Percentiles rank a stretch among this genome's conserved stretches.
phyloP scores from a whole-genome alignment of 2,797 vertebrate genomes.

The Microctenopoma lineatum region DNA sequence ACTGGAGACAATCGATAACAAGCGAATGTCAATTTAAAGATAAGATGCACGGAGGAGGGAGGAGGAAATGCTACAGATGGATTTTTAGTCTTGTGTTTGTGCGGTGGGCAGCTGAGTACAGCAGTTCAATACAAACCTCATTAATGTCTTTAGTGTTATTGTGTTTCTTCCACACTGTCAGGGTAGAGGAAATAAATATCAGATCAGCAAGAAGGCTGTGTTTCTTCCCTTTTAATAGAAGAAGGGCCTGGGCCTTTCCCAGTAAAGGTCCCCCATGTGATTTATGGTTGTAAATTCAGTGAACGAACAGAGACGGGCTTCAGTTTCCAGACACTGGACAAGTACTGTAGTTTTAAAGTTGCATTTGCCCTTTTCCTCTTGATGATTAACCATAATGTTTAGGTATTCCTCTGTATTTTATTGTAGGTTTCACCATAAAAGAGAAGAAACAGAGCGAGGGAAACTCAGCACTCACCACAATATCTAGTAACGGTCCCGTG shows the following conservation, averaged over 20 bases:
- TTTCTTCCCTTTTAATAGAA: slow-evolving; percentile 27
- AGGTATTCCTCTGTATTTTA: slow-evolving; percentile 18
- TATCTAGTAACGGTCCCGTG: slow-evolving; percentile 1
- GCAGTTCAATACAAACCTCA: slow-evolving; percentile 66
- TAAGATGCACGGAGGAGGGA: slow-evolving; percentile 14
- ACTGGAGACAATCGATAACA: slow-evolving; percentile 42
- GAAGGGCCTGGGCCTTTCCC: slow-evolving; percentile 7
- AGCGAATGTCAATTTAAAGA: slow-evolving; percentile 45
- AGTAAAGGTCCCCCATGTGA: slow-evolving; percentile 9
- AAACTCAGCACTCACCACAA: slow-evolving; percentile 20
- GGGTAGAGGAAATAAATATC: slow-evolving; percentile 31
- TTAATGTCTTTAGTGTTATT: slow-evolving; percentile 65
- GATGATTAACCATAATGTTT: slow-evolving; percentile 12
- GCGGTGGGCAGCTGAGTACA: slow-evolving; percentile 3
- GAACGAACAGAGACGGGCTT: slow-evolving; percentile 11
- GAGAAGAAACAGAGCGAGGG: slow-evolving; percentile 30
- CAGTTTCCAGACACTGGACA: background rate
- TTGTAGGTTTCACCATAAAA: slow-evolving; percentile 14
- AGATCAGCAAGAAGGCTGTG: slow-evolving; percentile 32
- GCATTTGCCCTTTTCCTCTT: slow-evolving; percentile 7
- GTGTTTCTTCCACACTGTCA: slow-evolving; percentile 58
- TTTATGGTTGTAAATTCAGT: background rate
- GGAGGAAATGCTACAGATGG: slow-evolving; percentile 25
- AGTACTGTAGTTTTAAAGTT: background rate
- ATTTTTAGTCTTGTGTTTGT: background rate